Base-by-base conservation (phyloP, 2,113 vertebrate genomes). In the Stictonetta naevosa region DNA sequence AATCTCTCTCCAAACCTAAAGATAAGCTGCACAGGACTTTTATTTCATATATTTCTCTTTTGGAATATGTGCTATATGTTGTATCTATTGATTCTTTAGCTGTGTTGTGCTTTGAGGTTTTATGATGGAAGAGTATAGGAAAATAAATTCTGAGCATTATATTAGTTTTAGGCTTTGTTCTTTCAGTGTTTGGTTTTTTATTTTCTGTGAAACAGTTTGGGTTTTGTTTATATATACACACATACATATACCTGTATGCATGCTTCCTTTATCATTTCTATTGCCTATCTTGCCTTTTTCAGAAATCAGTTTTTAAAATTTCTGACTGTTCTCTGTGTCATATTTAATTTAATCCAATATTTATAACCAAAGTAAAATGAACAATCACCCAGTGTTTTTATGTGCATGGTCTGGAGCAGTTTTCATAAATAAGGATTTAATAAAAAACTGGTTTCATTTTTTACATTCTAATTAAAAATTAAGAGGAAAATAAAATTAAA, bases 401-500 rank as follows among this genome's bases (percentile, higher is more conserved):
- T 20, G 2, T 92, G 44, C 58, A 79, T 85, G 77, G 88, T 93
- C 94, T 89, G 91, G 86, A 96, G 88, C 81, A 89, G 76, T 96
- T 92, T 93, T 92, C 96, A 94, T 96, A 96, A 96, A 95, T 83
- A 96, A 95, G 29, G 46, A 74, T 91, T 96, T 95, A 95, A 97
- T 96, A 84, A 96, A 95, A 92, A 89, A 42, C 53, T 82, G 80
- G 66, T 82, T 97, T 88, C 58, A 73, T 89, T 96, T 94, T 95
- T 95, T 96, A 94, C 44, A 93, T 33, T 76, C 58, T 71, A 95
- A 97, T 96, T 94, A 96, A 96, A 97, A 95, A 96, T 92, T 83
- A 95, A 93, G 63, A 82, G 36, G 73, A 42, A 74, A 76, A 19
- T 40, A 29, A 63, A 38, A 38, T 38, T 26, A 87, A 83, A 79